Conservation (phyloP, 2,113 vertebrate species). For the Onychostoma macrolepis region DNA sequence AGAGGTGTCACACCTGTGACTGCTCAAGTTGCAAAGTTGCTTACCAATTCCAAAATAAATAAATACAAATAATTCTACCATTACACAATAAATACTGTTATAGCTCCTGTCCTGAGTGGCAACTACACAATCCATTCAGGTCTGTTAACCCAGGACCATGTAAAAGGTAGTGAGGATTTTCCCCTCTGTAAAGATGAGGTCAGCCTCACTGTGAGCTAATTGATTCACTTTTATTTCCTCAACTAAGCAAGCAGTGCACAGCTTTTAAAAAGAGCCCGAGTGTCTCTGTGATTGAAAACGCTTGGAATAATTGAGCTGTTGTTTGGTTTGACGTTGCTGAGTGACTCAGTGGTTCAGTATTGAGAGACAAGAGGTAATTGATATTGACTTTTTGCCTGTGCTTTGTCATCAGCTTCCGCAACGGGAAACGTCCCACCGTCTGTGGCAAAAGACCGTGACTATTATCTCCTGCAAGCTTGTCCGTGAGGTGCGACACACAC, state of each 20-base stretch:
- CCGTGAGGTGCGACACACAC: not conserved
- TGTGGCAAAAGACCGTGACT: slow-evolving; percentile 31
- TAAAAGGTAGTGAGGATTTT: not conserved
- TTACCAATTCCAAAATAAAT: not conserved
- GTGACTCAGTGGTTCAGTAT: slow-evolving; percentile 47
- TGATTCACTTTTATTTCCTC: slow-evolving; percentile 39
- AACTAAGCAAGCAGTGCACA: slow-evolving; percentile 20
- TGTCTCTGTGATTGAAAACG: slow-evolving; percentile 26
- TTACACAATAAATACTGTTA: not conserved
- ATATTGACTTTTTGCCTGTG: slow-evolving; percentile 48
- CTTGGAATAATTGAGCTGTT: slow-evolving; percentile 50
- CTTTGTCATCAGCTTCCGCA: slow-evolving; percentile 52
- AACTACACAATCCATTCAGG: not conserved
- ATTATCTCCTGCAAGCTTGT: slow-evolving; percentile 26
- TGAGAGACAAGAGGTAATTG: slow-evolving; percentile 45
- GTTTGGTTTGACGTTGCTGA: slow-evolving; percentile 42
- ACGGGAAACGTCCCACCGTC: slow-evolving; percentile 27
- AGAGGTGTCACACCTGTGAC: slow-evolving; percentile 1
- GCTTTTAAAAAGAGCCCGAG: slow-evolving; percentile 29
- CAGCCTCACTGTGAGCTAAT: slow-evolving; percentile 38
- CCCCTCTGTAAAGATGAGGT: slow-evolving; percentile 33
- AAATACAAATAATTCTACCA: not conserved
- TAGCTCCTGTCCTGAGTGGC: not conserved
- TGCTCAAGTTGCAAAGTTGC: not conserved
- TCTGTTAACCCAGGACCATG: not conserved